Base-by-base conservation (phyloP, 2,888 invertebrate species). In the Altica lythri region DNA sequence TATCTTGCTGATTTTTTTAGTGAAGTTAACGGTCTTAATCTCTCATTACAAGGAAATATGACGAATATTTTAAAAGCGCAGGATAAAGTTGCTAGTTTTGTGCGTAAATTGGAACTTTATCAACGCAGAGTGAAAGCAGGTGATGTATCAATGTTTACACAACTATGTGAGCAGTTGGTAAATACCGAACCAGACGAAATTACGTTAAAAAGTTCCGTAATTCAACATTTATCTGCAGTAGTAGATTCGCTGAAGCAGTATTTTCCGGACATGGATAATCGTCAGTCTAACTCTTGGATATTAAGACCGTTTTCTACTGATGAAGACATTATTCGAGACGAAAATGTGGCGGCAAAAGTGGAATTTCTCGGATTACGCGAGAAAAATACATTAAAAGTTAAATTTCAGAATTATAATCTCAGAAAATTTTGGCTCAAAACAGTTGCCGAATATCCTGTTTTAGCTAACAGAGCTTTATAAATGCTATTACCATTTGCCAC, bases 31-130 rank as follows among this genome's bases (percentile, higher is more conserved):
- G n/a, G n/a, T 34, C 34, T 25, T 5, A 34, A 34, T 34, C 4
- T 34, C 12, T 34, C 34, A 9, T 34, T 34, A n/a, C 34, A 34
- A 34, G 9, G 34, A 16, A 37, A 37, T 37, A 13, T 14, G 14
- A 37, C 37, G 37, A 37, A 37, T 37, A 37, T 37, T 14, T 37
- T 37, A 14, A 16, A 4, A 13, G 37, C 37, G 16, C 37, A 16
- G 37, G 37, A 37, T 37, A 37, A 37, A 37, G 13, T 37, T 14
- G 37, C 37, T 37, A 14, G 14, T 37, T 37, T 37, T 37, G 5
- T 37, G 2, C 37, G 37, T 13, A 37, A 37, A 37, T 37, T 16
- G 17, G 37, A 37, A 37, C 13, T 37, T 37, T 37, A 37, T 9
- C 37, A 14, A 14, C 37, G 37, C 6, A 37, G 37, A 14, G 37